Percentiles rank a stretch among this genome's conserved stretches.
These are phyloP conservation scores for Rhabdomys pumilio DNA, from an alignment of 2,797 vertebrate genomes.

Conservation along the genomic window DNA sequence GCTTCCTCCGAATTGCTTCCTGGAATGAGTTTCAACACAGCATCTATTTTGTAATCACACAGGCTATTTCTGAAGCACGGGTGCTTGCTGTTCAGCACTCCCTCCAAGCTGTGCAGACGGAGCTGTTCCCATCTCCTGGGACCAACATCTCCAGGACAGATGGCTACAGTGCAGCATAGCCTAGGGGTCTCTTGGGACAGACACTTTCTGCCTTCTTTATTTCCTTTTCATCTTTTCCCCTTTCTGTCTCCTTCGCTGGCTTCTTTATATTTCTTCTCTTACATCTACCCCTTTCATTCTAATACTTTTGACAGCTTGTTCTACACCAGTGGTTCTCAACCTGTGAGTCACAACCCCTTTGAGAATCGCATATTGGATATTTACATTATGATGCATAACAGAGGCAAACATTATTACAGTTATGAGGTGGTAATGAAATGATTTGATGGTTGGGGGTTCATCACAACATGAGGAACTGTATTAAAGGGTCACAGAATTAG, in stretches of 20 bases:
- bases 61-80: slow-evolving; percentile 71
- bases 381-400: background rate
- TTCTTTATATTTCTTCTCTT: background rate
- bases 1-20: slow-evolving; percentile 81
- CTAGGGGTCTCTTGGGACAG: background rate
- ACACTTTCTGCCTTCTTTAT: background rate
- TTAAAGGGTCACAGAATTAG: background rate
- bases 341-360: too few species aligned
- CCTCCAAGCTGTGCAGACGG: slow-evolving; percentile 7
- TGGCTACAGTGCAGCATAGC: background rate
- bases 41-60: slow-evolving; percentile 77
- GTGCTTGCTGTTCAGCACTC: slow-evolving; percentile 4
- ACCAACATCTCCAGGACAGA: background rate
- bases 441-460: background rate
- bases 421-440: too few species aligned
- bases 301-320: background rate
- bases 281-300: background rate
- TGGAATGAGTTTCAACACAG: slow-evolving; percentile 77
- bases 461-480: background rate
- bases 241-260: background rate
- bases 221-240: background rate
- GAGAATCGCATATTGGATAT: background rate
- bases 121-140: slow-evolving; percentile 34
- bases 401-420: background rate
- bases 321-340: background rate